Evolutionary conservation across 2,797 vertebrate species (phyloP).

Genomic region (Sebastes baramenuke): DNA sequence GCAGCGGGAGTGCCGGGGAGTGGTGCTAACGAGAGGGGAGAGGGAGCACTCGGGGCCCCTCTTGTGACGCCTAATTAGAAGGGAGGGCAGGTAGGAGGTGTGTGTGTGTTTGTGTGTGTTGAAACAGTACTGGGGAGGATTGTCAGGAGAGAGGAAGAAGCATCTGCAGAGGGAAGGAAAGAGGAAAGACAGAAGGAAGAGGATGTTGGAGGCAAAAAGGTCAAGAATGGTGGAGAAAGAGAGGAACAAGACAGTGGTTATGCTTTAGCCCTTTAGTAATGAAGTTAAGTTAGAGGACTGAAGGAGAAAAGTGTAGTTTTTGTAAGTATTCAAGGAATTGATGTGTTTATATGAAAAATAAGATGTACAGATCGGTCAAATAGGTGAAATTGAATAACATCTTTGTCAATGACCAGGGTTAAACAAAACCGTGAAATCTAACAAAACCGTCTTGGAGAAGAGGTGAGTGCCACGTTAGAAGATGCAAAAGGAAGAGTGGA

Average conservation of each 20-base stretch:
- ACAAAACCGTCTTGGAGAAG: not conserved
- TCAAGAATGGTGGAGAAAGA: not conserved
- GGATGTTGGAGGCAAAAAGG: conserved; percentile 8
- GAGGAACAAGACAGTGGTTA: not conserved
- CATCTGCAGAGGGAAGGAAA: conserved; percentile 6
- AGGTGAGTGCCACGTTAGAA: not conserved
- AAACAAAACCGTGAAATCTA: conserved; percentile 13
- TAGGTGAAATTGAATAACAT: not conserved
- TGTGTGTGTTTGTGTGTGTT: conserved; percentile 34
- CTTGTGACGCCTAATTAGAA: conserved; percentile 67
- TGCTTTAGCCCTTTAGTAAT: not conserved
- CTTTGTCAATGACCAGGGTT: not conserved
- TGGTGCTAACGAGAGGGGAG: conserved; percentile 64
- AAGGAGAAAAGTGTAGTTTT: not conserved
- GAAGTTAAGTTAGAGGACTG: not conserved
- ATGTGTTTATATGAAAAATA: not conserved
- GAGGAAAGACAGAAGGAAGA: not conserved
- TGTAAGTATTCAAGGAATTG: not conserved
- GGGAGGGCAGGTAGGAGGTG: conserved; percentile 55
- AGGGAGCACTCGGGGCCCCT: conserved; percentile 39
- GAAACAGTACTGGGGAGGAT: conserved; percentile 25
- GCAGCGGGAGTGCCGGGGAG: conserved; percentile 56
- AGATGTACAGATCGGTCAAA: no score
- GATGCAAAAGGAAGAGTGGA: conserved; percentile 18
- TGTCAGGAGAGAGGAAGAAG: conserved; percentile 20